Conservation (phyloP, 2,888 invertebrate genomes). For the Miltochrista miniata region DNA sequence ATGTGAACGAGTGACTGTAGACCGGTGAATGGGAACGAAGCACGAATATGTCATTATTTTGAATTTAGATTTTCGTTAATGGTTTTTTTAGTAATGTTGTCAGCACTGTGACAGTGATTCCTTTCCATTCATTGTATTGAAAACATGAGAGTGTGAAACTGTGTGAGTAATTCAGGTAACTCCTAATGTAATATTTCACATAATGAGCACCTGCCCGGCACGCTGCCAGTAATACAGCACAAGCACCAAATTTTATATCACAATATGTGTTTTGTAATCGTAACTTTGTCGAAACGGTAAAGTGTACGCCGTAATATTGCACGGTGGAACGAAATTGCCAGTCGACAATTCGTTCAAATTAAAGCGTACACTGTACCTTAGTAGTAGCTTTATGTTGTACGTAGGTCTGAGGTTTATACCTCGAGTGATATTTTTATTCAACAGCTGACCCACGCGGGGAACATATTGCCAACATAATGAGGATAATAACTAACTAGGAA, state of each 20-base stretch:
- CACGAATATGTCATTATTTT: neutral
- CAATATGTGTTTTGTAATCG: conserved; percentile 82
- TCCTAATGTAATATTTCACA: conserved; percentile 77
- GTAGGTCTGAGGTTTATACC: conserved; percentile 68
- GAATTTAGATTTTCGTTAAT: neutral
- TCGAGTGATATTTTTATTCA: conserved; percentile 49
- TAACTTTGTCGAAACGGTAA: conserved; percentile 77
- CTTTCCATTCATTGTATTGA: conserved; percentile 49
- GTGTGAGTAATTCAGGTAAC: conserved; percentile 74
- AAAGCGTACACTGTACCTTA: conserved; percentile 67
- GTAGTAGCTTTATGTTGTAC: conserved; percentile 82
- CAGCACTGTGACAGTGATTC: conserved; percentile 30
- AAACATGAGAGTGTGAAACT: conserved; percentile 63
- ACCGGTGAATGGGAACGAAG: conserved; percentile 29
- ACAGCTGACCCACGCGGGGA: conserved; percentile 54
- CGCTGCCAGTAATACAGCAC: conserved; percentile 83
- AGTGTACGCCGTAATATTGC: conserved; percentile 57
- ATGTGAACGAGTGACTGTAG: conserved; percentile 38
- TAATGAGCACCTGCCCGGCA: conserved; percentile 83
- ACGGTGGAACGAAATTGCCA: conserved; percentile 22
- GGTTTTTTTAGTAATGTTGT: neutral
- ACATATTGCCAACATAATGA: conserved; percentile 32
- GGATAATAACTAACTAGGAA: conserved; percentile 19
- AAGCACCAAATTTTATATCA: conserved; percentile 82
- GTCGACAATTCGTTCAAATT: conserved; percentile 25